Evolutionary conservation across 2,797 vertebrate species (phyloP), one percentile per base, ranked within the genome.

Genomic region (Hybognathus amarus): DNA sequence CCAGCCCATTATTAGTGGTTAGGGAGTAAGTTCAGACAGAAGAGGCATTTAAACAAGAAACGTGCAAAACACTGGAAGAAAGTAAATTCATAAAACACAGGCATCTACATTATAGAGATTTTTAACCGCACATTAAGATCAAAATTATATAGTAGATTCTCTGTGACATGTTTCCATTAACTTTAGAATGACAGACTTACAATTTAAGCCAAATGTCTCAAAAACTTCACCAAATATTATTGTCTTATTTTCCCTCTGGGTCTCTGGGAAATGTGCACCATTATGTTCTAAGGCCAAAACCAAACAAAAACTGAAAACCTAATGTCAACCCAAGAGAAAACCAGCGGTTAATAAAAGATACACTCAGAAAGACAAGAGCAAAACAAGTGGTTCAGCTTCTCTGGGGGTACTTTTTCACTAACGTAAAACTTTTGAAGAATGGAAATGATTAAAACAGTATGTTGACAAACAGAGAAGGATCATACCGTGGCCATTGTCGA

Each of bases 401-500:
- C 68, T 50, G 38, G 52, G 76, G 64, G 40, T 59, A n/a, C 18
- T 76, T 77, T 75, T 56, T 17, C 30, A 80, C 24, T n/a, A 24
- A 36, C 30, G 33, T 77, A 15, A 54, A 71, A 68, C 6, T 27
- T 30, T 67, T 20, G 2, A 81, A 54, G 24, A 27, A 33, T n/a
- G 27, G 15, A 85, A 18, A 70, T 52, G 1, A 75, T 33, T 11
- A n/a, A 50, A 83, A 78, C 15, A 64, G 36, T 24, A 64, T 71
- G 11, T 17, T 74, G 69, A 74, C 36, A 54, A 30, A 30, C 6
- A 69, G n/a, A 68, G 12, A 27, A 18, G 0, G 59, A 22, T 54
- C 94, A 86, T 94, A 99, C 98, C 97, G 0, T 99, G 96, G 38
- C 97, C 97, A 0, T 96, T 95, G 13, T 99, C 97, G 87, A 99